Conservation (phyloP, 2,113 vertebrate genomes). For the Gymnobelideus leadbeateri region DNA sequence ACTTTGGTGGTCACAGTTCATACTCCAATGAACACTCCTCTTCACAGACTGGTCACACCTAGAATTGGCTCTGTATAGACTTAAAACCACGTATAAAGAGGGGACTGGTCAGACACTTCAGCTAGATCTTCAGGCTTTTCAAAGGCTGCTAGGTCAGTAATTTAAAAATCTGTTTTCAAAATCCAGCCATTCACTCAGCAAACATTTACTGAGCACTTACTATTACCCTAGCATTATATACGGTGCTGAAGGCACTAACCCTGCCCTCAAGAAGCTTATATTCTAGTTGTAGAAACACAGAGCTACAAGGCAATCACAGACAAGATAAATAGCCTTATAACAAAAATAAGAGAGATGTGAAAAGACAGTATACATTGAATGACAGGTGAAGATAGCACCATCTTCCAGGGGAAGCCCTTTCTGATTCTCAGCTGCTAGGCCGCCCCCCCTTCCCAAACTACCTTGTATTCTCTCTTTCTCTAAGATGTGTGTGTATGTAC, state of each 20-base stretch:
- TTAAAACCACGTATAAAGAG: not conserved
- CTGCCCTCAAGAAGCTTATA: not conserved
- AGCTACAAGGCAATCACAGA: not conserved
- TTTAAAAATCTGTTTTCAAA: conserved; percentile 12
- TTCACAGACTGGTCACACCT: not conserved
- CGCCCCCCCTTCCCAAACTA: not conserved
- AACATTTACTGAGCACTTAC: conserved; percentile 6
- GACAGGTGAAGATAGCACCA: not conserved
- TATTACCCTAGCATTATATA: not conserved
- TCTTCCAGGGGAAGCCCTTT: not conserved
- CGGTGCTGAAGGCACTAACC: not conserved
- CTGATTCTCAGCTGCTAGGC: not conserved
- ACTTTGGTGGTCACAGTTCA: not conserved
- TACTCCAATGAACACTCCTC: not conserved
- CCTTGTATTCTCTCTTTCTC: not conserved
- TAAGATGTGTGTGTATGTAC: too few relatives aligned
- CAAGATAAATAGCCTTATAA: not conserved
- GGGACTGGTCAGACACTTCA: not conserved
- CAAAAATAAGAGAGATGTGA: not conserved
- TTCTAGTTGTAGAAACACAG: not conserved
- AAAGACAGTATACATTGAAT: not conserved
- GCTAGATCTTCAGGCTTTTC: conserved; percentile 2
- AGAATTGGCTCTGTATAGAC: not conserved
- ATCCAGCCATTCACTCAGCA: not conserved
- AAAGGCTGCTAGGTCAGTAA: not conserved